Percentiles rank a stretch among this genome's conserved stretches.
Conservation (phyloP, 2,888 invertebrate species). For the Macrophya annulata region DNA sequence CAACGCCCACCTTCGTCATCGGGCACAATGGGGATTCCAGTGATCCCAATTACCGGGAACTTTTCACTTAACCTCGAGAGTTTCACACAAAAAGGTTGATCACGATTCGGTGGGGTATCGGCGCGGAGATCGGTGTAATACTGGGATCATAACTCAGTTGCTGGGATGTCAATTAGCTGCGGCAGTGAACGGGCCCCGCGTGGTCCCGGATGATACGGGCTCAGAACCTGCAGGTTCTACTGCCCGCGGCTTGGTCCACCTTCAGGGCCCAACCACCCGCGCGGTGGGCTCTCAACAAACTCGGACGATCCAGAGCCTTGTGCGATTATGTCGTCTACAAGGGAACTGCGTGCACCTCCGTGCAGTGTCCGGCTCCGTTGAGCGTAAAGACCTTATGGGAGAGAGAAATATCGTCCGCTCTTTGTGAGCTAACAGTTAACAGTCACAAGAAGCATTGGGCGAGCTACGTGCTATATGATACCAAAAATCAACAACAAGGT, state of each 20-base stretch:
- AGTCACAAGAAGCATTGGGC: slow-evolving; percentile 11
- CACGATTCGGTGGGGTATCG: slow-evolving; percentile 66
- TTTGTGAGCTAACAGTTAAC: slow-evolving; percentile 41
- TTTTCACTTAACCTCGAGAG: slow-evolving; percentile 56
- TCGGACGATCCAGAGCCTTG: slow-evolving; percentile 34
- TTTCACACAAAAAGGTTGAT: slow-evolving; percentile 64
- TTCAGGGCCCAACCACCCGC: slow-evolving; percentile 47
- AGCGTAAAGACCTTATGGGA: slow-evolving; percentile 34
- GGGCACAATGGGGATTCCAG: slow-evolving; percentile 63
- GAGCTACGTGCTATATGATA: slow-evolving; percentile 2
- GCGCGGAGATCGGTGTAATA: slow-evolving; percentile 65
- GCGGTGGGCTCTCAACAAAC: slow-evolving; percentile 38
- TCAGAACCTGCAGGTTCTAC: slow-evolving; percentile 28
- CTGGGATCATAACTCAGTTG: slow-evolving; percentile 68
- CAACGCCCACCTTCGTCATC: slow-evolving; percentile 47
- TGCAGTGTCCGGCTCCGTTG: slow-evolving; percentile 43
- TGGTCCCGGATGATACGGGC: slow-evolving; percentile 54
- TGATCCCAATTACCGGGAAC: slow-evolving; percentile 62
- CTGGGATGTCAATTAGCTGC: slow-evolving; percentile 69
- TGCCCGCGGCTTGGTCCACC: slow-evolving; percentile 42
- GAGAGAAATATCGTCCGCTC: slow-evolving; percentile 42
- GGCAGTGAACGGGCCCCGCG: slow-evolving; percentile 54
- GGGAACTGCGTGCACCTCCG: slow-evolving; percentile 30
- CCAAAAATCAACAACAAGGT: background rate
- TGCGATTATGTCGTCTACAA: slow-evolving; percentile 53